Evolutionary conservation across 2,113 vertebrate genomes (phyloP).

Genomic region (Alexandromys fortis): DNA sequence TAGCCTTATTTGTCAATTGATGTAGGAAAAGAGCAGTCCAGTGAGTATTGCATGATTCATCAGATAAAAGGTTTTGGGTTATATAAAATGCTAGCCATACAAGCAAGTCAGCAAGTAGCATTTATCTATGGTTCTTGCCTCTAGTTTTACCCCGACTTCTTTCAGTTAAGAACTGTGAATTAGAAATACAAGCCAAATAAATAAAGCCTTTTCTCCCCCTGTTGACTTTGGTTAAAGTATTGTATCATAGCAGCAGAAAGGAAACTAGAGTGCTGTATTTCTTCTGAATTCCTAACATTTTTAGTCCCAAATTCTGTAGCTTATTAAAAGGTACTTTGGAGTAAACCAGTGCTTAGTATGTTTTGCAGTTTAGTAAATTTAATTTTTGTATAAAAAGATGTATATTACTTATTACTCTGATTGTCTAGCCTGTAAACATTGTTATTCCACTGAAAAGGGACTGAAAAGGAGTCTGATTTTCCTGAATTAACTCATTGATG

Average conservation of each 20-base stretch:
- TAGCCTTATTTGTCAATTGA: not conserved
- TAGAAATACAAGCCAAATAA: not conserved
- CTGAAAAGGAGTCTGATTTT: constrained; percentile 23
- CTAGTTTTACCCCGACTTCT: not conserved
- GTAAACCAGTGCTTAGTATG: not conserved
- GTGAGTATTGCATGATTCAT: not conserved
- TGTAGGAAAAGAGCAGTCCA: not conserved
- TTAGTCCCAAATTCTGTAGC: not conserved
- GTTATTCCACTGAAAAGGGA: not conserved
- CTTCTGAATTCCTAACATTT: not conserved
- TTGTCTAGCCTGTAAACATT: constrained; percentile 5
- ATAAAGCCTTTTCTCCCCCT: not conserved
- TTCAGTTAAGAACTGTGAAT: not conserved
- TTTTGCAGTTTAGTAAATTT: constrained; percentile 2
- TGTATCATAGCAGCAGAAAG: not conserved
- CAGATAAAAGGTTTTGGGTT: not conserved
- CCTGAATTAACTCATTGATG: not conserved
- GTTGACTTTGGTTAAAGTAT: not conserved
- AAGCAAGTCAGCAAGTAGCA: not conserved
- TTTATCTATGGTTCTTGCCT: not conserved
- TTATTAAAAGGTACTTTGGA: not conserved
- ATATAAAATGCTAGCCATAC: not conserved
- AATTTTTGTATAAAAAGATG: constrained; percentile 6
- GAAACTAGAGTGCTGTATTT: not conserved
- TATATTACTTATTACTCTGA: not conserved